Evolutionary conservation across 2,888 invertebrate genomes (phyloP).

Genomic region (Phortica okadai): DNA sequence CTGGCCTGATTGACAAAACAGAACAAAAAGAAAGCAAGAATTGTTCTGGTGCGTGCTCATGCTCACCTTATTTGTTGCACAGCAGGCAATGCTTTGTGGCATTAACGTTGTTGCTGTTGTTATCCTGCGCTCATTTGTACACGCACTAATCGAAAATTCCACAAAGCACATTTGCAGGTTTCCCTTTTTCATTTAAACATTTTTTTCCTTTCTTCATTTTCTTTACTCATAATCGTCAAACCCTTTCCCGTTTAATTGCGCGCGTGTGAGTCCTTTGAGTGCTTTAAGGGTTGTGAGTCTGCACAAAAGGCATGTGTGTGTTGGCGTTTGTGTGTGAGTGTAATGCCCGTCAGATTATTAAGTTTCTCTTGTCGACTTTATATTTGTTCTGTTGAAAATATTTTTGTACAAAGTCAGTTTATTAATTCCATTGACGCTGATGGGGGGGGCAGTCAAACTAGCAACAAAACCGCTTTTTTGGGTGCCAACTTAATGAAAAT

Average conservation of each 20-base stretch:
- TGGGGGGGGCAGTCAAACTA: not conserved
- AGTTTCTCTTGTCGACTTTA: conserved; percentile 1
- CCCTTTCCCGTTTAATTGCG: conserved; percentile 28
- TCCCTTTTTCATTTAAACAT: not conserved
- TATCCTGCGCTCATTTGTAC: conserved; percentile 34
- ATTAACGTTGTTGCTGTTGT: conserved; percentile 30
- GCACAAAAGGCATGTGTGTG: not conserved
- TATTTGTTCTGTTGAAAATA: conserved; percentile 22
- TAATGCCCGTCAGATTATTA: conserved; percentile 16
- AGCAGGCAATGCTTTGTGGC: conserved; percentile 49
- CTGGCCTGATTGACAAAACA: conserved; percentile 11
- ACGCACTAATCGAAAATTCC: conserved; percentile 39
- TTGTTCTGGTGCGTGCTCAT: conserved; percentile 40
- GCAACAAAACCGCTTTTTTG: not conserved
- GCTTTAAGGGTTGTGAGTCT: not conserved
- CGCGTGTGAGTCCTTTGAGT: not conserved
- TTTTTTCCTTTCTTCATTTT: not conserved
- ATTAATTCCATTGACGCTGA: not conserved
- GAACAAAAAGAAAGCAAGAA: too few species aligned
- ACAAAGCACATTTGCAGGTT: conserved; percentile 34
- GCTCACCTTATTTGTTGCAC: conserved; percentile 67
- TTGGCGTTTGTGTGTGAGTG: not conserved
- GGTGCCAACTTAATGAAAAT: not conserved
- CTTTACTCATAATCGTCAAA: not conserved
- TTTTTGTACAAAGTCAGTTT: conserved; percentile 24